Percentiles rank a stretch among this genome's conserved stretches.
These are phyloP conservation scores for Ophioninae sp. DNA, from an alignment of 2,888 invertebrate species.

Conservation along the genomic window DNA sequence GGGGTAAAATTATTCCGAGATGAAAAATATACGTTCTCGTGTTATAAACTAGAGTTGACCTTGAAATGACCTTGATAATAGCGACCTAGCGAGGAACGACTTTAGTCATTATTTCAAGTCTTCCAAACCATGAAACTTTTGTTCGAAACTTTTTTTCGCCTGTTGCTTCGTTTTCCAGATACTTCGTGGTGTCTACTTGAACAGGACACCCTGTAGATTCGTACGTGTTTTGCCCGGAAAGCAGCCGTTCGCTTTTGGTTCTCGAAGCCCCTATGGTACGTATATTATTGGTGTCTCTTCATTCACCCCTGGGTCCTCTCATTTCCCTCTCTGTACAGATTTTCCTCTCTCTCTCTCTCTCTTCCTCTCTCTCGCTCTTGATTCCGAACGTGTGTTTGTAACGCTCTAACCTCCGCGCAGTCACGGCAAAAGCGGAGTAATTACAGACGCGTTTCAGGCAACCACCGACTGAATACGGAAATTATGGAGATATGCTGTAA, in stretches of 20 bases:
- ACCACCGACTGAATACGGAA: constrained; percentile 77
- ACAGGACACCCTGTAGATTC: neutral
- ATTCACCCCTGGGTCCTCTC: constrained; percentile 41
- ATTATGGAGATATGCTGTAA: constrained; percentile 78
- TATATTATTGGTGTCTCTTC: constrained; percentile 51
- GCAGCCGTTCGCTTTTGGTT: constrained; percentile 37
- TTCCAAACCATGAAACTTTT: neutral
- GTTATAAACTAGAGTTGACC: neutral
- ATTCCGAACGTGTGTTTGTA: constrained; percentile 46
- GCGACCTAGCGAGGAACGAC: neutral
- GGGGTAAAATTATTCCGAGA: neutral
- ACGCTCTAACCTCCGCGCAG: constrained; percentile 26
- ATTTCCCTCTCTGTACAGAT: constrained; percentile 34
- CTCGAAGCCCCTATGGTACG: constrained; percentile 65
- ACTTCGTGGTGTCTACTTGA: neutral
- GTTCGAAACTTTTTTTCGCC: neutral
- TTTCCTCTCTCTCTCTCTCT: constrained; percentile 41
- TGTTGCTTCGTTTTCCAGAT: neutral
- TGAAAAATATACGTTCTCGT: neutral
- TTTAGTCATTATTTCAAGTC: neutral
- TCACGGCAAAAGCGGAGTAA: constrained; percentile 72
- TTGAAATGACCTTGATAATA: neutral
- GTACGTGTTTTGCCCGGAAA: constrained; percentile 18
- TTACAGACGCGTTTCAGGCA: constrained; percentile 78
- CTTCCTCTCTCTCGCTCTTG: constrained; percentile 16